Evolutionary conservation across 2,113 vertebrate species (phyloP).

Genomic region (Chlamydotis undulata): DNA sequence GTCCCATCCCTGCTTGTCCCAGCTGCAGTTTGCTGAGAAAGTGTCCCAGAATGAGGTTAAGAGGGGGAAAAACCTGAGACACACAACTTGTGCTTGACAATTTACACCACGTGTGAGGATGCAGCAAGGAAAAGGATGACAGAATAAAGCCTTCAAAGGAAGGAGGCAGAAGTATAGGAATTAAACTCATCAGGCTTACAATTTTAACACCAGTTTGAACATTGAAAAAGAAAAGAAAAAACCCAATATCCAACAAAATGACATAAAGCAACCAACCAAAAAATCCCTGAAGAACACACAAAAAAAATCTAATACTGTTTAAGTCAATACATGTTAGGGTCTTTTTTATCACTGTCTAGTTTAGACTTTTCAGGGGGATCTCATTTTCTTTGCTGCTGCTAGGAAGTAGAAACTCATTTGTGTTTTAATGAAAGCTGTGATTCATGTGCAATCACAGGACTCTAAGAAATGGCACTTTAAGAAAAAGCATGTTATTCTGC

Average conservation of each 20-base stretch:
- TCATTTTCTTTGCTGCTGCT: conserved; percentile 36
- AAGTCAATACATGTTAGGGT: background rate
- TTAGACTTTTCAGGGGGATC: conserved; percentile 36
- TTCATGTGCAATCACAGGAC: conserved; percentile 40
- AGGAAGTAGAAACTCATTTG: conserved; percentile 52
- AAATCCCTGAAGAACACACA: background rate
- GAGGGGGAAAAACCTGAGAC: accelerated
- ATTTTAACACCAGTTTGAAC: background rate
- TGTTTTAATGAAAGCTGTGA: conserved; percentile 63
- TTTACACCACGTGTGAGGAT: accelerated
- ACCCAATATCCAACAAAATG: background rate
- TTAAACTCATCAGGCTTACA: background rate
- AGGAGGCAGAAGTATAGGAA: background rate
- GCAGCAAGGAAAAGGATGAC: background rate
- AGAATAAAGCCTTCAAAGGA: background rate
- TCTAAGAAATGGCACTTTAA: conserved; percentile 20
- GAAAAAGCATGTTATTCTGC: conserved; percentile 9
- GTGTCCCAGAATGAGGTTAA: background rate
- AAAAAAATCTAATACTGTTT: background rate
- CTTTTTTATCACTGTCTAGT: conserved; percentile 35
- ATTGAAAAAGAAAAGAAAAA: background rate
- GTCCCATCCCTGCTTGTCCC: background rate
- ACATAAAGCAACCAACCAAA: background rate
- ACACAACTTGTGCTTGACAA: background rate
- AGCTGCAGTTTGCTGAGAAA: background rate